A percentile compares a stretch with the other conserved stretches of the same genome.
These are phyloP conservation scores for Phocides pigmalion DNA, from an alignment of 1,140 invertebrate species.

Conservation along the genomic window DNA sequence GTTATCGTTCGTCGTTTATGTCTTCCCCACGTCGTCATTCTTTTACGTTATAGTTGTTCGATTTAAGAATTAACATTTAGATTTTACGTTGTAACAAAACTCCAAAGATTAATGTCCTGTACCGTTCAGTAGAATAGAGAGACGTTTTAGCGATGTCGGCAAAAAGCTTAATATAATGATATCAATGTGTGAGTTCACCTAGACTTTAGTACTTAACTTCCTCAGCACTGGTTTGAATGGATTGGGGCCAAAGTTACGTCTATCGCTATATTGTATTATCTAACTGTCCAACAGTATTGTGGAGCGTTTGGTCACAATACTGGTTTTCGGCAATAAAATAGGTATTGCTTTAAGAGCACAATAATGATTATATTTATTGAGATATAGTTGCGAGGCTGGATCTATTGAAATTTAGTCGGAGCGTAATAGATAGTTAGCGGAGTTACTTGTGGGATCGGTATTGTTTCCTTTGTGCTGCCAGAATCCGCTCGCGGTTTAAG, in stretches of 20 bases:
- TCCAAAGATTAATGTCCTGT: too few species aligned
- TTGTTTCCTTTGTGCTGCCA: conserved; percentile 41
- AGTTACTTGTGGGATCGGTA: conserved; percentile 39
- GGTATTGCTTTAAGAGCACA: neutral
- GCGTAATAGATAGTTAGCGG: conserved; percentile 36
- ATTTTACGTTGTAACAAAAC: too few species aligned
- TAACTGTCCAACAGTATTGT: neutral
- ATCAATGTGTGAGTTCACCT: neutral
- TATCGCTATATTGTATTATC: neutral
- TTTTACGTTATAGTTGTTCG: too few species aligned
- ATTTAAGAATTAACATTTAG: too few species aligned
- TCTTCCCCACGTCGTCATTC: too few species aligned
- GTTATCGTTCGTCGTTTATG: too few species aligned
- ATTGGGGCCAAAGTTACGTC: neutral
- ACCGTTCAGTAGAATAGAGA: too few species aligned
- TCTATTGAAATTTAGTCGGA: conserved; percentile 31
- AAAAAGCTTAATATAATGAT: neutral
- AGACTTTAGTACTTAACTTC: neutral
- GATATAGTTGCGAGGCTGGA: conserved; percentile 24
- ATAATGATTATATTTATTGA: conserved; percentile 20
- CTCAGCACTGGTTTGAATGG: neutral
- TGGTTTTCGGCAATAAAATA: neutral
- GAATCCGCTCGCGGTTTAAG: conserved; percentile 39
- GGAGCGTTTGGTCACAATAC: neutral
- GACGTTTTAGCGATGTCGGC: too few species aligned